Base-by-base conservation (phyloP, 1,140 invertebrate genomes). In the Macrotrachela quadricornifera region DNA sequence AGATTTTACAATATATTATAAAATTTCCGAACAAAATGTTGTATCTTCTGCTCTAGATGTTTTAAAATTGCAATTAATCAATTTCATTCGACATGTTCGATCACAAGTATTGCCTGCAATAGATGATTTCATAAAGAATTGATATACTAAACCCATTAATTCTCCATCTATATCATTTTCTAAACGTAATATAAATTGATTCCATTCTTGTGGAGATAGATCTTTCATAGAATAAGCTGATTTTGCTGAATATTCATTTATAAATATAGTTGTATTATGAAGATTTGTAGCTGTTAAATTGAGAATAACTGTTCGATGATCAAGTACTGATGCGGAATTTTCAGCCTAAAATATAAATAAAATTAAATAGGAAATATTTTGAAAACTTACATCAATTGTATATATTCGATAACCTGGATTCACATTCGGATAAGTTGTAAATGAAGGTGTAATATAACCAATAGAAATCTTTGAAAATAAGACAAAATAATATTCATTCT, bases 381-480 rank as follows among this genome's bases (percentile, higher is more conserved):
- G 14, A 39, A 49, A 49, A 16, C 12, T n/a, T 11, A 46, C 53
- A 36, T 55, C 54, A 14, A 55, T 18, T 13, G 41, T 46, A 30
- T 18, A 55, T 15, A 55, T 50, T 55, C 48, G 43, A 42, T 55
- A 55, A 10, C 37, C 17, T 46, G 54, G 49, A 46, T 55, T 55
- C 16, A 50, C 15, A 47, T 55, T 45, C 1, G 49, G 38, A 46
- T 86, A 95, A 2, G 88, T 84, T 2, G 86, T 86, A 0, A 92
- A 84, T 3, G 84, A 88, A 10, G 86, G 86, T 8, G 82, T 82
- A 15, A 92, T 76, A 61, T 91, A 92, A 1, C 85, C 85, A 56
- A 95, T 79, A 30, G 21, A 30, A 2, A 30, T 8, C 21, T 30
- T 30, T 30, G 21, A 30, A 30, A 8, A 30, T 30, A 2, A 30